Percentiles rank a stretch among this genome's conserved stretches.
phyloP scores from a whole-genome alignment of 2,888 invertebrate species.

The Epirrhoe alternata region DNA sequence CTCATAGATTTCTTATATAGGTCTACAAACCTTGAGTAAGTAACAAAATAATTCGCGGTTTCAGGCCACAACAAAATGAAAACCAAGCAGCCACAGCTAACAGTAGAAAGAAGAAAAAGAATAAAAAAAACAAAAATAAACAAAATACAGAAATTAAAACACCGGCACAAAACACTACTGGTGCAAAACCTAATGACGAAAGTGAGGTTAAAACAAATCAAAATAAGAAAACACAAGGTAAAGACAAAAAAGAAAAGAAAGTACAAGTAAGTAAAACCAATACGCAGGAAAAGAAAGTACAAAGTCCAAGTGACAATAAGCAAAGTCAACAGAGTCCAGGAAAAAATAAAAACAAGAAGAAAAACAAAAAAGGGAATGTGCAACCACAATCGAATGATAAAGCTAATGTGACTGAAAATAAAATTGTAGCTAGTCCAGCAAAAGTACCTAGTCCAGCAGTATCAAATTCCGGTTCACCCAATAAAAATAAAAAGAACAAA shows the following conservation, averaged over 20 bases:
- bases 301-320: conserved; percentile 18
- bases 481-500: conserved; percentile 54
- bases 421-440: conserved; percentile 28
- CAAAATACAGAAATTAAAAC: conserved; percentile 36
- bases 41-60: conserved; percentile 16
- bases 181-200: conserved; percentile 17
- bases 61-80: conserved; percentile 32
- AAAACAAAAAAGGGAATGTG: conserved; percentile 46
- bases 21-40: no score
- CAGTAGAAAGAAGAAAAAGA: conserved; percentile 57
- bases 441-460: conserved; percentile 29
- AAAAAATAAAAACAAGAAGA: conserved; percentile 52
- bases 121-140: conserved; percentile 55
- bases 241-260: conserved; percentile 22
- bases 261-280: conserved; percentile 11
- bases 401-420: conserved; percentile 29
- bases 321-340: conserved; percentile 36
- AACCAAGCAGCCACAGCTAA: conserved; percentile 29
- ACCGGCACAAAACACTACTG: conserved; percentile 20
- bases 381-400: conserved; percentile 34
- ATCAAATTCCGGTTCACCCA: conserved; percentile 41
- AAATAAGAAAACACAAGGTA: conserved; percentile 21
- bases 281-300: conserved; percentile 22
- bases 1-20: no score
- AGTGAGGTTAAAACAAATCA: conserved; percentile 5